Conservation (phyloP, 2,113 vertebrate genomes). For the Nestor notabilis region DNA sequence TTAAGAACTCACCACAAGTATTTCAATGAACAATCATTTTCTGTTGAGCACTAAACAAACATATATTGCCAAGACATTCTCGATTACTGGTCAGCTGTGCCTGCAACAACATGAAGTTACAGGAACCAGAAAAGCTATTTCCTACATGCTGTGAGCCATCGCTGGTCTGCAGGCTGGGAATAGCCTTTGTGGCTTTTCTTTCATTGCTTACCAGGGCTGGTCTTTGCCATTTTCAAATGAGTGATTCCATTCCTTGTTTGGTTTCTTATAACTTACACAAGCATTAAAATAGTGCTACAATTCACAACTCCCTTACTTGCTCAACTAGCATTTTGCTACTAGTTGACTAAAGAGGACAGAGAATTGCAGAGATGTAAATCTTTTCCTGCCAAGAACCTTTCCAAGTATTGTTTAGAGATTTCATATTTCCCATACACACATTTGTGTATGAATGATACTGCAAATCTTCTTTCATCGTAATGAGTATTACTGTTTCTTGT, state of each 20-base stretch:
- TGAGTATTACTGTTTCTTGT: background rate
- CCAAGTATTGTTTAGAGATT: background rate
- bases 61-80: background rate
- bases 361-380: background rate
- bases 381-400: background rate
- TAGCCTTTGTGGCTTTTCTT: background rate
- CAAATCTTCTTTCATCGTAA: constrained; percentile 3
- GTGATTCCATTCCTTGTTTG: background rate
- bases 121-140: background rate
- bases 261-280: background rate
- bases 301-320: background rate
- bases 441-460: background rate
- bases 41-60: background rate
- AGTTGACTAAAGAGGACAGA: background rate
- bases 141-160: background rate
- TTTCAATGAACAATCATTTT: background rate
- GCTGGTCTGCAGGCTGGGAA: background rate
- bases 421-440: background rate
- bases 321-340: background rate
- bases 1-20: background rate
- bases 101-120: background rate
- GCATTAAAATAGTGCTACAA: background rate
- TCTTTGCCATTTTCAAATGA: background rate
- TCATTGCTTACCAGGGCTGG: background rate
- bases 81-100: background rate